Evolutionary conservation across 2,797 vertebrate genomes (phyloP).

Genomic region (Syndactyla subalaris): DNA sequence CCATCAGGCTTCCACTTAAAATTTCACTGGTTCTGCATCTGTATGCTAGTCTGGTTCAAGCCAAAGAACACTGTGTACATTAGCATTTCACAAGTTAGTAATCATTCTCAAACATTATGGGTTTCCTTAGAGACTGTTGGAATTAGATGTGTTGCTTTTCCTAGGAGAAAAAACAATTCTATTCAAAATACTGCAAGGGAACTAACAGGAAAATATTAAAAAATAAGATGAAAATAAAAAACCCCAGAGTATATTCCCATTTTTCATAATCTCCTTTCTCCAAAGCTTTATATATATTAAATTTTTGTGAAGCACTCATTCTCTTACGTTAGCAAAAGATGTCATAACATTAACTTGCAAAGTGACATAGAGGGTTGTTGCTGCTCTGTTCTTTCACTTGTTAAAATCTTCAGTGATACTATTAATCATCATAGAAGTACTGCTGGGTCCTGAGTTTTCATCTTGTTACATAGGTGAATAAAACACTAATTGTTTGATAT

Average conservation of each 20-base stretch:
- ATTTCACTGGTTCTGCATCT: slow-evolving; percentile 6
- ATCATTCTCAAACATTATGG: neutral
- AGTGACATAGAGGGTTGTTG: neutral
- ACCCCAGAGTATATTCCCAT: neutral
- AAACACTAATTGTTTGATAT: neutral
- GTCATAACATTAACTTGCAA: neutral
- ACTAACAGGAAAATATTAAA: neutral
- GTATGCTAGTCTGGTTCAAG: neutral
- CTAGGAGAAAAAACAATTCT: neutral
- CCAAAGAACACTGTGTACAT: neutral
- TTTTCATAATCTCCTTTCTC: neutral
- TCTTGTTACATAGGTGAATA: neutral
- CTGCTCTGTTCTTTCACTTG: neutral
- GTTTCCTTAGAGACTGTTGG: neutral
- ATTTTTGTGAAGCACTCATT: neutral
- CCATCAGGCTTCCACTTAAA: slow-evolving; percentile 14
- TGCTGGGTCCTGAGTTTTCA: neutral
- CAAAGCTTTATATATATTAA: neutral
- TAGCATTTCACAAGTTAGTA: slow-evolving; percentile 1
- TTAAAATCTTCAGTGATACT: neutral
- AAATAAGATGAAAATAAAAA: neutral
- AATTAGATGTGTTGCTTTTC: neutral
- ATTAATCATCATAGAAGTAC: neutral
- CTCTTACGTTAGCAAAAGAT: neutral
- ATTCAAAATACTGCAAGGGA: neutral